Conservation (phyloP, 2,797 vertebrate species). For the Graptemys geographica region DNA sequence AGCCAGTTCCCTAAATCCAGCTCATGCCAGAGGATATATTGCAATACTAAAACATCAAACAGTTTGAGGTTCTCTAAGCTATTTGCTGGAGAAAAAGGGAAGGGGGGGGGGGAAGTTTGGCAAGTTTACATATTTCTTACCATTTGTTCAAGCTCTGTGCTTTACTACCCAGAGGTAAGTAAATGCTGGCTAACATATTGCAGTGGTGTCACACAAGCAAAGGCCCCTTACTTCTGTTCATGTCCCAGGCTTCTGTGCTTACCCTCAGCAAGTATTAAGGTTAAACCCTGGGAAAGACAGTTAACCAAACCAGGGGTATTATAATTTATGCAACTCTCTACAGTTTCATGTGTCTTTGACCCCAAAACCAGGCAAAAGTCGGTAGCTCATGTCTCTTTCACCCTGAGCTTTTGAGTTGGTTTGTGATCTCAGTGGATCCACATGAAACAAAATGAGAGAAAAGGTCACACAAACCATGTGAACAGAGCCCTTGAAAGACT, state of each 20-base stretch:
- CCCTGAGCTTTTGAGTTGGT: not conserved
- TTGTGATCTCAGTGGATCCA: not conserved
- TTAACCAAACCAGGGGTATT: not conserved
- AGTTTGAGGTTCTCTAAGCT: conserved; percentile 45
- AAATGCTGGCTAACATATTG: not conserved
- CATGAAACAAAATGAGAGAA: not conserved
- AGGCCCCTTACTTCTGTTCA: not conserved
- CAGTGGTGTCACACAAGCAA: not conserved
- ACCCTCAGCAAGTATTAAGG: not conserved
- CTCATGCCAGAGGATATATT: conserved; percentile 18
- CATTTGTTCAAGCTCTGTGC: not conserved
- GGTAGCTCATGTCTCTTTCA: not conserved
- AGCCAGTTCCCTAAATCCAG: conserved; percentile 34
- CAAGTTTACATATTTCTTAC: not conserved
- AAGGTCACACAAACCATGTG: not conserved
- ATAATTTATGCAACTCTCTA: not conserved
- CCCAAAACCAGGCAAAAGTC: not conserved
- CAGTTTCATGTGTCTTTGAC: not conserved
- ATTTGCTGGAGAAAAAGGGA: conserved; percentile 51
- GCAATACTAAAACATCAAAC: conserved; percentile 57
- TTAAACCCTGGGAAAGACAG: not conserved
- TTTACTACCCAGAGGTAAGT: not conserved
- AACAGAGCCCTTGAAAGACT: not conserved
- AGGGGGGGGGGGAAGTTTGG: not conserved
- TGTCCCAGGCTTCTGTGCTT: not conserved